Conservation (phyloP, 1,140 invertebrate species). For the Ctenoplectra terminalis region DNA sequence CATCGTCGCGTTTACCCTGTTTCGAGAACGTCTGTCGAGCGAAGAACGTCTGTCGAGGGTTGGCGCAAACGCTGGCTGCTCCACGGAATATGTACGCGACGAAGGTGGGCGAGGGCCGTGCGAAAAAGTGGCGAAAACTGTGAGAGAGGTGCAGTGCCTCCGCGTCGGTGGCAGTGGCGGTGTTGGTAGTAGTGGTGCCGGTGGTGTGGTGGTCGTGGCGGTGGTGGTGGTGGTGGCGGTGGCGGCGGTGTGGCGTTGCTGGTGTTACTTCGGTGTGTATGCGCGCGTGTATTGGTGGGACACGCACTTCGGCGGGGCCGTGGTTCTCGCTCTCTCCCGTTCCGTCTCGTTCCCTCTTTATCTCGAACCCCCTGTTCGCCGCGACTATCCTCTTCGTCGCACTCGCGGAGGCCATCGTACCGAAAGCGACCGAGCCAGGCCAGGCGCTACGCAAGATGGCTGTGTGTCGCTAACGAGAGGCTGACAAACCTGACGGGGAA, state of each 20-base stretch:
- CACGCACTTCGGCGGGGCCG: slow-evolving; percentile 57
- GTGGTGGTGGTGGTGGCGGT: slow-evolving; percentile 24
- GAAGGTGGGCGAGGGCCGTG: slow-evolving; percentile 45
- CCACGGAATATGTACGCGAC: slow-evolving; percentile 55
- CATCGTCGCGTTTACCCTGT: slow-evolving; percentile 6
- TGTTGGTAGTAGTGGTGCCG: slow-evolving; percentile 28
- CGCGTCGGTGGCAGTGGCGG: slow-evolving; percentile 53
- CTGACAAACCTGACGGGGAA: slow-evolving; percentile 66
- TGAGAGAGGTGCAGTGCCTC: slow-evolving; percentile 56
- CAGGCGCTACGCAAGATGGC: slow-evolving; percentile 75
- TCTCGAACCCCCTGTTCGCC: slow-evolving; percentile 32
- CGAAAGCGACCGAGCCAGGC: slow-evolving; percentile 69
- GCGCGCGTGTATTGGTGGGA: slow-evolving; percentile 50
- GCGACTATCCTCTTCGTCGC: slow-evolving; percentile 57
- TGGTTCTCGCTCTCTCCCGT: slow-evolving; percentile 32
- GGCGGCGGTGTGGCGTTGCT: slow-evolving; percentile 46
- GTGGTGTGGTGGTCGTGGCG: slow-evolving; percentile 28
- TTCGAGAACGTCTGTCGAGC: background rate
- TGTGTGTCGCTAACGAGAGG: slow-evolving; percentile 71
- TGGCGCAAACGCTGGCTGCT: slow-evolving; percentile 31
- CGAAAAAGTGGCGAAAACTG: slow-evolving; percentile 63
- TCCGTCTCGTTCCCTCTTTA: slow-evolving; percentile 34
- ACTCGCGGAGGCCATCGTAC: slow-evolving; percentile 66
- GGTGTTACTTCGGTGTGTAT: slow-evolving; percentile 55
- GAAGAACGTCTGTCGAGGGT: slow-evolving; percentile 25